Base-by-base conservation (phyloP, 2,888 invertebrate genomes). In the Ametastegia equiseti region DNA sequence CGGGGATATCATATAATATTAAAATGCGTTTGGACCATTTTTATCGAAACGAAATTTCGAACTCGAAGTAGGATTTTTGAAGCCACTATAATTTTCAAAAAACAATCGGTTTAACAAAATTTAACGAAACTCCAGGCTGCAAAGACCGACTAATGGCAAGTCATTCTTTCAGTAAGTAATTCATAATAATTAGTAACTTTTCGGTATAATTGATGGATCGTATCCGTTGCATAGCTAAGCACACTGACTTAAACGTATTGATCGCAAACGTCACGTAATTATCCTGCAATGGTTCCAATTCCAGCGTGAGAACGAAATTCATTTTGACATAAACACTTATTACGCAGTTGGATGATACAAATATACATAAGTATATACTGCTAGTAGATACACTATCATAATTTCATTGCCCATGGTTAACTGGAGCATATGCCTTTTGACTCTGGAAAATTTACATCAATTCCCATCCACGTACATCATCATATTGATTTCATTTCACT, bases 201-300 rank as follows among this genome's bases (percentile, higher is more conserved):
- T n/a, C n/a, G n/a, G 47, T 9, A 42, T 71, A 45, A 71, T 47
- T 47, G 71, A 71, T 71, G 15, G n/a, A 30, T 47, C 30, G 27
- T 30, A 27, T 42, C n/a, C 27, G 71, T 47, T 30, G 36, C 50
- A 71, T n/a, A 45, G 13, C 11, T 54, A 75, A 75, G 75, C 75
- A 75, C 75, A 75, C 54, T 75, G 50, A 75, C 47, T 71, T 50
- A 50, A 75, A 54, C 50, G 54, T 75, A 45, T 71, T 71, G 27
- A 30, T 47, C 30, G 71, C 71, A 71, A 71, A 71, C 23, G 27
- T 60, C 23, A 23, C 23, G 9, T 67, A 19, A 67, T 67, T 39
- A 23, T 67, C 23, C 54, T 30, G 75, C 54, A 54, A 60, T 78
- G 78, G 78, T 78, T 78, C 78, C 78, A 39, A 63, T 78, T 78